These are phyloP conservation scores for Drosophila acutilabella DNA, from an alignment of 2,888 invertebrate genomes.

Conservation along the genomic window DNA sequence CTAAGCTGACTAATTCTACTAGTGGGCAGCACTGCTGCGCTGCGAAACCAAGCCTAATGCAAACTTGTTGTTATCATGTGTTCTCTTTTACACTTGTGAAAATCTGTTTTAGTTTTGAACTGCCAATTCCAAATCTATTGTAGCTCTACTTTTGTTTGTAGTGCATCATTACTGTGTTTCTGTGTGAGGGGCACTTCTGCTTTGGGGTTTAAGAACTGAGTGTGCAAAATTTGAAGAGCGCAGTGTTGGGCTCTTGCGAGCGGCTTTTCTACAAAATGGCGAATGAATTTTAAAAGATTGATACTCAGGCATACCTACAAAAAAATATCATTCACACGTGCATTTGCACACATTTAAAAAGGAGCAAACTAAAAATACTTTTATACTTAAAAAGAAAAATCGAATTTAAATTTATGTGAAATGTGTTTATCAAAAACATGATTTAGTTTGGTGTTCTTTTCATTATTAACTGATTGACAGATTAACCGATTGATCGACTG, in stretches of 20 bases:
- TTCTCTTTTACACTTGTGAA: too few species aligned
- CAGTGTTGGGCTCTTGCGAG: constrained; percentile 12
- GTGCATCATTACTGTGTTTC: too few species aligned
- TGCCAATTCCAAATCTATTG: too few species aligned
- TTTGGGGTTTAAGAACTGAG: neutral
- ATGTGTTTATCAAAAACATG: constrained; percentile 11
- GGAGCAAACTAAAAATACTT: neutral
- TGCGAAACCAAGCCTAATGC: too few species aligned
- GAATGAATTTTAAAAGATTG: neutral
- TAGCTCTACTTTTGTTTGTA: too few species aligned
- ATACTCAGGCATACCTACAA: too few species aligned
- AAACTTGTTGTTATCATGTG: too few species aligned
- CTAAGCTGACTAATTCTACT: too few species aligned
- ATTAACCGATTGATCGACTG: constrained; percentile 8
- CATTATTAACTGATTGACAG: constrained; percentile 12
- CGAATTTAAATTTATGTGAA: neutral
- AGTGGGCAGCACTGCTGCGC: too few species aligned
- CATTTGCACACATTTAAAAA: neutral
- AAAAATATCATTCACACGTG: too few species aligned
- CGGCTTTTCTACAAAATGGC: neutral
- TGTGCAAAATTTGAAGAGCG: constrained; percentile 31
- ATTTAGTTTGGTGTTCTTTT: constrained; percentile 11
- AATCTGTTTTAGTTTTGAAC: too few species aligned
- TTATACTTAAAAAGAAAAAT: neutral
- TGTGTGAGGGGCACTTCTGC: too few species aligned